phyloP scores from a whole-genome alignment of 2,113 vertebrate species.

The Pelobates fuscus region DNA sequence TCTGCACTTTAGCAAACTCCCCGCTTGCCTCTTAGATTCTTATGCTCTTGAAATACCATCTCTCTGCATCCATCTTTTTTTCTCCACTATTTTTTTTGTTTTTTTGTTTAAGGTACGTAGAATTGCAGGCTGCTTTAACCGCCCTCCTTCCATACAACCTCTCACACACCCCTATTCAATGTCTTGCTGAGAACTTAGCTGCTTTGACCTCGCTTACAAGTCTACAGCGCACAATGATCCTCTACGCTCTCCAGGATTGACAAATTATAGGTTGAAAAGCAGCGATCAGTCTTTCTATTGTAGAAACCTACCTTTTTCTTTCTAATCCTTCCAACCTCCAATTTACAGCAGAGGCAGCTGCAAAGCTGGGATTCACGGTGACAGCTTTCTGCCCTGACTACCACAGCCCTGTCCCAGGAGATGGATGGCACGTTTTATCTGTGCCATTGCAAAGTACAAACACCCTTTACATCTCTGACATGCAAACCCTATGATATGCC shows the following conservation, averaged over 20 bases:
- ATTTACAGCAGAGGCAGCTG: slow-evolving; percentile 32
- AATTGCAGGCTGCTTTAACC: slow-evolving; percentile 11
- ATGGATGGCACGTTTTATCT: slow-evolving; percentile 28
- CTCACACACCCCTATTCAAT: background rate
- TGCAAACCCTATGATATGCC: background rate
- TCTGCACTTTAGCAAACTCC: slow-evolving; percentile 46
- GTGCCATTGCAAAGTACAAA: slow-evolving; percentile 30
- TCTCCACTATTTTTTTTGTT: background rate
- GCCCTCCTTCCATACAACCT: background rate
- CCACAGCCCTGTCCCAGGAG: slow-evolving; percentile 15
- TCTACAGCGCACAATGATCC: slow-evolving; percentile 65
- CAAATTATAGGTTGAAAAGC: slow-evolving; percentile 63
- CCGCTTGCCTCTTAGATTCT: slow-evolving; percentile 29
- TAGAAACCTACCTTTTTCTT: slow-evolving; percentile 57
- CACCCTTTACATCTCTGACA: slow-evolving; percentile 30
- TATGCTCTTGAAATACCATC: slow-evolving; percentile 38
- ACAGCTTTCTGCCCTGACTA: slow-evolving; percentile 40
- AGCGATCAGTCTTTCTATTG: slow-evolving; percentile 60
- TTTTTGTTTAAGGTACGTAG: slow-evolving; percentile 14
- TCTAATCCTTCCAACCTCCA: slow-evolving; percentile 36
- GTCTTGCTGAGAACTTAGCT: slow-evolving; percentile 42
- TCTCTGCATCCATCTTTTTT: slow-evolving; percentile 32
- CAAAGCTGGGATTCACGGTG: slow-evolving; percentile 15
- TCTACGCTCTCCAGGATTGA: slow-evolving; percentile 57
- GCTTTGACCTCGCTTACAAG: slow-evolving; percentile 66